Conservation (phyloP, 2,113 vertebrate species). For the Podarcis cretensis region DNA sequence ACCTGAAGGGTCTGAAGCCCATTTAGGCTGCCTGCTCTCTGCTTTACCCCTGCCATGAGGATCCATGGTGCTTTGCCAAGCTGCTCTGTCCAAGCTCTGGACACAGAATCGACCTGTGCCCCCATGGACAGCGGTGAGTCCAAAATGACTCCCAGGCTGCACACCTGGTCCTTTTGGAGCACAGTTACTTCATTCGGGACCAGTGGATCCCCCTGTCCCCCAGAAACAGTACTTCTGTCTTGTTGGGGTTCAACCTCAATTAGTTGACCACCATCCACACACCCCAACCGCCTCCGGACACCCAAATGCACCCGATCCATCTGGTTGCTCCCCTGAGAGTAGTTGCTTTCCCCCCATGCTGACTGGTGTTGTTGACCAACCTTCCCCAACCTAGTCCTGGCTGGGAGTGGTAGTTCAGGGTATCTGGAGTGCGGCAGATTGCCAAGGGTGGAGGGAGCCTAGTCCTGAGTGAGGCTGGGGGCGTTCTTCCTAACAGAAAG, state of each 20-base stretch:
- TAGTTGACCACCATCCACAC: too few species aligned
- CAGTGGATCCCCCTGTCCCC: too few species aligned
- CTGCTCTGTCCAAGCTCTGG: background rate
- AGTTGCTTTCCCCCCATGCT: background rate
- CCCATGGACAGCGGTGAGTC: too few species aligned
- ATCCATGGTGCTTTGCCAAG: fast-evolving
- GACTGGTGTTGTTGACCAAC: background rate
- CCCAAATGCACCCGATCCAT: background rate
- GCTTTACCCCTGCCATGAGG: background rate
- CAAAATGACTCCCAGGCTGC: too few species aligned
- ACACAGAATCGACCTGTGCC: too few species aligned
- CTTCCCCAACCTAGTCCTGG: background rate
- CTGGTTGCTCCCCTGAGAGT: background rate
- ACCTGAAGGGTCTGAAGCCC: background rate
- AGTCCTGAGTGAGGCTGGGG: background rate
- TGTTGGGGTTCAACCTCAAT: too few species aligned
- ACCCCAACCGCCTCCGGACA: too few species aligned
- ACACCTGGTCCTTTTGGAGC: too few species aligned
- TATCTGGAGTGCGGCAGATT: background rate
- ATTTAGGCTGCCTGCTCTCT: background rate
- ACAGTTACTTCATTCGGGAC: too few species aligned
- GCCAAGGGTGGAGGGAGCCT: background rate
- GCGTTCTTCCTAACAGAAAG: background rate
- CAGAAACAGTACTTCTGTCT: too few species aligned
- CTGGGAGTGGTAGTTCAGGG: background rate